These are phyloP conservation scores for Malachius bipustulatus DNA, from an alignment of 2,888 invertebrate species.

Conservation along the genomic window DNA sequence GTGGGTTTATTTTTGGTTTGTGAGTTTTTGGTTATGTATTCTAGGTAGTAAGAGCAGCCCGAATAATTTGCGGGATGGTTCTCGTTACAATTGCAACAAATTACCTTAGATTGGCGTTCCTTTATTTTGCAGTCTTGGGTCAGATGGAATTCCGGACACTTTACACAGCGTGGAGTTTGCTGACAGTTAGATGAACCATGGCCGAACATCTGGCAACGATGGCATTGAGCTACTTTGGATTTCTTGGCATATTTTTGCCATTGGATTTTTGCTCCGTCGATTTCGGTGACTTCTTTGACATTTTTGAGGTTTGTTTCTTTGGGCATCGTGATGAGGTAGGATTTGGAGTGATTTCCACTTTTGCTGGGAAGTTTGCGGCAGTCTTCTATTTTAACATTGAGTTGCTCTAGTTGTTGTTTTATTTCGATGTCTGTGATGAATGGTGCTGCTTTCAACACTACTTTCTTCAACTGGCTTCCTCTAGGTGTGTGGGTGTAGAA, in stretches of 20 bases:
- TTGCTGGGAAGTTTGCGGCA: not conserved
- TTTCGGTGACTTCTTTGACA: constrained; percentile 5
- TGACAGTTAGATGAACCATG: constrained; percentile 23
- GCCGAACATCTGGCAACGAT: constrained; percentile 38
- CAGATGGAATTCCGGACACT: constrained; percentile 4
- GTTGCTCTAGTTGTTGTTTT: not conserved
- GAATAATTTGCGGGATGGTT: constrained; percentile 23
- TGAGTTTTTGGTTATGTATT: constrained; percentile 10
- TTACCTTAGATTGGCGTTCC: constrained; percentile 15
- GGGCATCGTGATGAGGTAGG: constrained; percentile 3
- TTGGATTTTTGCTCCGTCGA: constrained; percentile 8
- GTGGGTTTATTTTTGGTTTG: not conserved
- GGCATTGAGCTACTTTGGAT: constrained; percentile 32
- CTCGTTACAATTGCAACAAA: constrained; percentile 38
- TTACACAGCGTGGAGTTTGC: constrained; percentile 5
- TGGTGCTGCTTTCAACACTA: constrained; percentile 11
- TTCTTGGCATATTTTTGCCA: constrained; percentile 12
- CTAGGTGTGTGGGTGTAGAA: constrained; percentile 9
- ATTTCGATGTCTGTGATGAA: constrained; percentile 8
- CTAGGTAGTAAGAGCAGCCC: constrained; percentile 17
- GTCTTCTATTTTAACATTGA: not conserved
- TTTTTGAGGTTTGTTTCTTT: constrained; percentile 5
- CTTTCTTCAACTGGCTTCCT: constrained; percentile 7
- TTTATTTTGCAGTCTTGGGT: constrained; percentile 7
- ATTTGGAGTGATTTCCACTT: not conserved